Percentiles rank a stretch among this genome's conserved stretches.
Evolutionary conservation across 2,113 vertebrate species (phyloP).

Genomic region (Myiagra hebetior): DNA sequence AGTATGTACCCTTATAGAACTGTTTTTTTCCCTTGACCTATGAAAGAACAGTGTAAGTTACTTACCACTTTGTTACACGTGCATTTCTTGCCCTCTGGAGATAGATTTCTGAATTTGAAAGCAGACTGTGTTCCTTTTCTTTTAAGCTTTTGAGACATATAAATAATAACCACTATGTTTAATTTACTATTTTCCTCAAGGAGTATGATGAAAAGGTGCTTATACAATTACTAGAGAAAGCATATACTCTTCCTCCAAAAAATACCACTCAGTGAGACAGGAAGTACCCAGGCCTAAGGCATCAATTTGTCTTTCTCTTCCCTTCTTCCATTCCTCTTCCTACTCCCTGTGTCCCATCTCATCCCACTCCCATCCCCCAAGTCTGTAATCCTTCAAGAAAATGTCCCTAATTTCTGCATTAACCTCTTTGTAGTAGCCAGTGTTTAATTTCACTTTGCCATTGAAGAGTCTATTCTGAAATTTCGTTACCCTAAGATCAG

Average conservation of each 20-base stretch:
- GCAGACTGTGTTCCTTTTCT: neutral
- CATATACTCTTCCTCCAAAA: neutral
- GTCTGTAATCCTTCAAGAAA: neutral
- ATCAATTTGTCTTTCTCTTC: neutral
- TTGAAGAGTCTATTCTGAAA: neutral
- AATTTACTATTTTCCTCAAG: neutral
- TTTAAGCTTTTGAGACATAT: neutral
- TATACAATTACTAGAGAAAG: neutral
- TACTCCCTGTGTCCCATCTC: neutral
- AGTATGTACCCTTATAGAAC: neutral
- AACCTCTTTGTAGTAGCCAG: neutral
- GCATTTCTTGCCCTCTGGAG: neutral
- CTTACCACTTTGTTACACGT: neutral
- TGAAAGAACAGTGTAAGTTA: neutral
- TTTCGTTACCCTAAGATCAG: neutral
- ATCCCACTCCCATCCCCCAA: rapidly evolving
- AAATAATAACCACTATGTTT: neutral
- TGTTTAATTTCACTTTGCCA: neutral
- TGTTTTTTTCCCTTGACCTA: neutral
- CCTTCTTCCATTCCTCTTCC: neutral
- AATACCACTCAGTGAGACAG: neutral
- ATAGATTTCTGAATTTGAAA: neutral
- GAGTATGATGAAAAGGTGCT: neutral
- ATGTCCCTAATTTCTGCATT: neutral
- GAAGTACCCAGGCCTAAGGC: neutral